Conservation (phyloP, 2,113 vertebrate genomes). For the Anser brachyrhynchus region DNA sequence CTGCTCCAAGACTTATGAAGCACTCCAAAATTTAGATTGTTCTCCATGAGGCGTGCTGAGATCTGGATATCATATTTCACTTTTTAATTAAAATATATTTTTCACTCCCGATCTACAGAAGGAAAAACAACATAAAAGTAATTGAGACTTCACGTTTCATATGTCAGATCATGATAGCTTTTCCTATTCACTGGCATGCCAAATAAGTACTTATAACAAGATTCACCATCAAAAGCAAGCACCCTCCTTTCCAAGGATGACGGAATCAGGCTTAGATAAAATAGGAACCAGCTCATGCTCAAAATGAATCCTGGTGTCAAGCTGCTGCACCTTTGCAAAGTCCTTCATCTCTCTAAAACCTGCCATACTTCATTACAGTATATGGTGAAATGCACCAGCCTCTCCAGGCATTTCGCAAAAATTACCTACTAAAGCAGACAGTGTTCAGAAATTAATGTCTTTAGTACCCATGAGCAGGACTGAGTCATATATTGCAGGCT, state of each 20-base stretch:
- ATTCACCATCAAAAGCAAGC: slow-evolving; percentile 59
- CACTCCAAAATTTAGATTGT: slow-evolving; percentile 29
- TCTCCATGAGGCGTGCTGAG: background rate
- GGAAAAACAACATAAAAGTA: slow-evolving; percentile 68
- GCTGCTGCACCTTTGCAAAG: slow-evolving; percentile 58
- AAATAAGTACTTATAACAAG: slow-evolving; percentile 51
- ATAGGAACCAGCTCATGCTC: slow-evolving; percentile 46
- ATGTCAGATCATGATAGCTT: slow-evolving; percentile 45
- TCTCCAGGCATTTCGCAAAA: slow-evolving; percentile 24
- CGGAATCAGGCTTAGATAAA: slow-evolving; percentile 65
- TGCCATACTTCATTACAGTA: slow-evolving; percentile 22
- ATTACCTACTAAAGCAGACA: slow-evolving; percentile 40
- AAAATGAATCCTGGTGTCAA: slow-evolving; percentile 43
- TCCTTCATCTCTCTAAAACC: slow-evolving; percentile 54
- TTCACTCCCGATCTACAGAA: background rate
- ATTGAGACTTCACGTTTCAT: slow-evolving; percentile 65
- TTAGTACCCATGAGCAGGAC: background rate
- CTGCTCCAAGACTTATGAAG: background rate
- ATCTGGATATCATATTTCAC: slow-evolving; percentile 38
- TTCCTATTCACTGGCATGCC: slow-evolving; percentile 37
- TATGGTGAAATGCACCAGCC: background rate
- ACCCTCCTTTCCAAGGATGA: slow-evolving; percentile 45
- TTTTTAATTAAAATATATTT: slow-evolving; percentile 68
- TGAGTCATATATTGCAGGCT: background rate
- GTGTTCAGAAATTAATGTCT: slow-evolving; percentile 46